These are phyloP conservation scores for Podarcis cretensis DNA, from an alignment of 2,113 vertebrate genomes.

Conservation along the genomic window DNA sequence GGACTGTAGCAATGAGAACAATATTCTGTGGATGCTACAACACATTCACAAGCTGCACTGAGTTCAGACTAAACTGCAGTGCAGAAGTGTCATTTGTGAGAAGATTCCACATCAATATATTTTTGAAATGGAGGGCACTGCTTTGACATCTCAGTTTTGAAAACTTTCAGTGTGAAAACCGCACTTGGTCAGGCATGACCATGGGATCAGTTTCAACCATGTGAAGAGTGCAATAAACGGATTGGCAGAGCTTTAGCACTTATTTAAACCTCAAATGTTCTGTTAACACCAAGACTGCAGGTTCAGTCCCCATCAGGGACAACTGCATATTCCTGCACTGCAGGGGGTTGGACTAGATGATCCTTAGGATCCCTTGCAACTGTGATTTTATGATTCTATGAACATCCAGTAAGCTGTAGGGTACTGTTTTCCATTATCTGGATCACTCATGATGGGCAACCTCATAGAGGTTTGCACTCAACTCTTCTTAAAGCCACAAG, in stretches of 20 bases:
- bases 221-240: neutral
- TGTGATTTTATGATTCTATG: too few species aligned
- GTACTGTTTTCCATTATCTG: neutral
- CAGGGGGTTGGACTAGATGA: too few species aligned
- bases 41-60: too few species aligned
- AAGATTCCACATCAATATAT: neutral
- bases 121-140: neutral
- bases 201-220: neutral
- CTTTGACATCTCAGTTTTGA: neutral
- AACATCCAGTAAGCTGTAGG: neutral
- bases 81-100: neutral
- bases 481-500: neutral
- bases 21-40: too few species aligned
- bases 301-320: too few species aligned
- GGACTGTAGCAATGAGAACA: neutral
- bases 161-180: neutral
- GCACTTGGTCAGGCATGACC: neutral
- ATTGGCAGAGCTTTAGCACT: neutral
- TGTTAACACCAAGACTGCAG: too few species aligned
- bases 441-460: too few species aligned
- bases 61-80: neutral
- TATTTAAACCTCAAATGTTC: neutral
- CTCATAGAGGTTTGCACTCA: neutral
- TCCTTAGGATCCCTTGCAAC: too few species aligned
- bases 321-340: too few species aligned